Conservation (phyloP, 2,888 invertebrate genomes). For the Ptilodon capucinus region DNA sequence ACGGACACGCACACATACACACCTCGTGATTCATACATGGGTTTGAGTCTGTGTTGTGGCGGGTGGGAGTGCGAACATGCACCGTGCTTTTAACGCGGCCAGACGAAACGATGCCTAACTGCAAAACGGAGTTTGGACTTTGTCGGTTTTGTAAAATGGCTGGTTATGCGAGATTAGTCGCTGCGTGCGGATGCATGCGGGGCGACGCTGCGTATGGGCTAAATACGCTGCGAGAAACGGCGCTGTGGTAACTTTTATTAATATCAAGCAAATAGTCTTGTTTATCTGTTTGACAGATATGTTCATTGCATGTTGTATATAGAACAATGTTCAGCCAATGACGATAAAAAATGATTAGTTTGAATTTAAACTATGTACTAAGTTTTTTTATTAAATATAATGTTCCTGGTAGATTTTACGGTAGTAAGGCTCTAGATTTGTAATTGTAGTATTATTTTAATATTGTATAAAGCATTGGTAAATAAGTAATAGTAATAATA, state of each 20-base stretch:
- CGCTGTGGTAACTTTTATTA: constrained; percentile 51
- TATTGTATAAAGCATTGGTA: too few relatives aligned
- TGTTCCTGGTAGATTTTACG: too few relatives aligned
- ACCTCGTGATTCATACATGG: constrained; percentile 71
- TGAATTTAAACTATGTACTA: too few relatives aligned
- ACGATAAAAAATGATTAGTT: too few relatives aligned
- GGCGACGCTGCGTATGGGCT: constrained; percentile 69
- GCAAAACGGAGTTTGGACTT: constrained; percentile 67
- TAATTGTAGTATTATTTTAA: too few relatives aligned
- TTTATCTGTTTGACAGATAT: constrained; percentile 23
- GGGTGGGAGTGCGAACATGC: constrained; percentile 82
- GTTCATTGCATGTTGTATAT: neutral
- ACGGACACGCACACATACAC: constrained; percentile 64
- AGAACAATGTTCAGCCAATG: too few relatives aligned
- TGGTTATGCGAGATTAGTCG: constrained; percentile 77
- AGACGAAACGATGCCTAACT: constrained; percentile 78
- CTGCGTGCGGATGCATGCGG: constrained; percentile 79
- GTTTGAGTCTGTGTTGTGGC: constrained; percentile 67
- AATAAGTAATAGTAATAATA: too few relatives aligned
- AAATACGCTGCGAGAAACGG: constrained; percentile 63
- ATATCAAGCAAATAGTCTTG: constrained; percentile 46
- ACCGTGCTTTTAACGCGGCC: constrained; percentile 79
- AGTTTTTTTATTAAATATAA: too few relatives aligned
- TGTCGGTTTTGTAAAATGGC: constrained; percentile 76
- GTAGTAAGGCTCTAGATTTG: too few relatives aligned